phyloP scores from a whole-genome alignment of 2,888 invertebrate genomes.

The Diadegma fenestrale region DNA sequence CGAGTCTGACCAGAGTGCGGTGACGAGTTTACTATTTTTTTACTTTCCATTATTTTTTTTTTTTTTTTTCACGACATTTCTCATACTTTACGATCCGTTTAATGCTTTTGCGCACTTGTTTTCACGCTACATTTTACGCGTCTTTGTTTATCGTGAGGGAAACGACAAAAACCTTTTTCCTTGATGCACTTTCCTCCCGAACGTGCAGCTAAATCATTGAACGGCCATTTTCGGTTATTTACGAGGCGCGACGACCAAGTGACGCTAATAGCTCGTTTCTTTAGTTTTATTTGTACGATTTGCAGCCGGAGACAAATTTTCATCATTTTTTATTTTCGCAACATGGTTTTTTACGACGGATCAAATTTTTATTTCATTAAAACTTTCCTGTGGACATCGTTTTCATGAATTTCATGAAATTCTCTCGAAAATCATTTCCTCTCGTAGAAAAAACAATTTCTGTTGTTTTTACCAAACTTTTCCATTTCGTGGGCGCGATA shows the following conservation, averaged over 20 bases:
- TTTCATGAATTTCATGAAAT: background rate
- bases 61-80: background rate
- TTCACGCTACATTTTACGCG: constrained; percentile 31
- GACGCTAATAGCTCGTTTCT: constrained; percentile 9
- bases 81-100: constrained; percentile 48
- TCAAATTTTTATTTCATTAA: background rate
- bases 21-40: constrained; percentile 4
- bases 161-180: constrained; percentile 11
- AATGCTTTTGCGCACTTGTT: constrained; percentile 45
- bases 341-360: background rate
- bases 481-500: constrained; percentile 9
- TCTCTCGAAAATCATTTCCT: background rate
- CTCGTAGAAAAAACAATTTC: background rate
- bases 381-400: background rate
- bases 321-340: background rate
- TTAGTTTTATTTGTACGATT: background rate
- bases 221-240: background rate
- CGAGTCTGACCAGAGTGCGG: constrained; percentile 42
- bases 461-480: background rate
- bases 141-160: background rate
- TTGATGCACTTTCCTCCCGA: background rate
- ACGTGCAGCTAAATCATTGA: constrained; percentile 7
- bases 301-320: background rate
- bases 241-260: background rate
- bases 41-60: background rate